Evolutionary conservation across 2,113 vertebrate genomes (phyloP), one percentile per base, ranked within the genome.

Genomic region (Uropsilus gracilis): DNA sequence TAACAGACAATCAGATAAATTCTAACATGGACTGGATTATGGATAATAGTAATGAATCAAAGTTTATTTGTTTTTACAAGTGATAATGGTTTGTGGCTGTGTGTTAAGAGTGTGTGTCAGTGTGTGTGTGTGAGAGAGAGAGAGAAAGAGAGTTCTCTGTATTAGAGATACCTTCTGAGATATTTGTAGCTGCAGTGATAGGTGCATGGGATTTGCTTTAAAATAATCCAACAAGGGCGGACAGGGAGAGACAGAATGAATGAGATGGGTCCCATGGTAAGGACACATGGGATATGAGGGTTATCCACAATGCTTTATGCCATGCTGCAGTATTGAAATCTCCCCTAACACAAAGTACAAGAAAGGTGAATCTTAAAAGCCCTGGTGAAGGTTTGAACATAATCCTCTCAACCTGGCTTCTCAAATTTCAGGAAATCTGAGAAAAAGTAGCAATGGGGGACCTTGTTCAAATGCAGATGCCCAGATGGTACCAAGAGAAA

Each of bases 281-380:
- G 0, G 48, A 39, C 0, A 20, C 6, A 28, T 0, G 3, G 1
- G 20, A 13, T 1, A 7, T 46, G 32, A 1, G 20, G 32, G 13
- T 28, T 8, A 26, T 59, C 44, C 16, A 0, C 0, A 6, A 59
- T 0, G 22, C 14, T 4, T 6, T 32, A 5, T 0, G 28, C 61
- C 28, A 0, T 0, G 20, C 37, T 8, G 32, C 22, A 11, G 34
- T 13, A 16, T 0, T 68, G 28, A 73, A 68, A 6, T 9, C 42
- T 66, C 48, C 84, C 53, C 2, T 10, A 55, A 72, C 16, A 17
- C 13, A 53, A 75, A 59, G 12, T 1, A 0, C 46, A 37, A 85
- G 34, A 7, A 5, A 39, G 26, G 80, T 44, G 46, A 44, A 46
- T 20, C 6, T 82, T 28, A 6, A 2, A 28, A 53, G 8, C 30